Conservation (phyloP, 2,797 vertebrate species). For the Lophotriccus pileatus region DNA sequence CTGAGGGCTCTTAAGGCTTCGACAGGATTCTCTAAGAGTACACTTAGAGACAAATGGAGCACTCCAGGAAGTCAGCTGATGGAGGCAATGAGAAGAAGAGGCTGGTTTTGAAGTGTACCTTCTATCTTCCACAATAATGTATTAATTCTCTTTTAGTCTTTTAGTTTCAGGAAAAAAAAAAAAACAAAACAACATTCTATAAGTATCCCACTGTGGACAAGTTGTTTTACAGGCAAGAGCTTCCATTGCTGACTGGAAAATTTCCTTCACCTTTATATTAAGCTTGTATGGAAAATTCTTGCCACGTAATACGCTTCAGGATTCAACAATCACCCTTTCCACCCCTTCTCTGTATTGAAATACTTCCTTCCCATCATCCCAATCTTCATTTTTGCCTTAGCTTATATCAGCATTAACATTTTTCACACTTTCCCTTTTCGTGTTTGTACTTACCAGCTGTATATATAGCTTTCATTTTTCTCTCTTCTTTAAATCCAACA, state of each 20-base stretch:
- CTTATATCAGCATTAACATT: neutral
- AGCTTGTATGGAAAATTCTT: neutral
- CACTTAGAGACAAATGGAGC: slow-evolving; percentile 41
- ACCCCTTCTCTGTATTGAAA: neutral
- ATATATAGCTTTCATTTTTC: neutral
- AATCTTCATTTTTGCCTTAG: neutral
- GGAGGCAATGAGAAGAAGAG: neutral
- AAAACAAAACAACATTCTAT: fast-evolving
- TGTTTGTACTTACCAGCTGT: neutral
- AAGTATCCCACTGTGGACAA: neutral
- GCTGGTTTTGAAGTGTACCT: neutral
- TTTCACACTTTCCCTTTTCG: neutral
- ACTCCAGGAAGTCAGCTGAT: slow-evolving; percentile 51
- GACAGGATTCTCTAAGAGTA: neutral
- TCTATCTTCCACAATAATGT: neutral
- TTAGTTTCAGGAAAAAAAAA: neutral
- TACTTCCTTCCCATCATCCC: neutral
- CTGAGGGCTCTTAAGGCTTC: slow-evolving; percentile 46
- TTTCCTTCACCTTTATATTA: neutral
- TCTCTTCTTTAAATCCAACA: neutral
- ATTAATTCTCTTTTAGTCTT: neutral
- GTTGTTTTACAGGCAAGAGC: neutral
- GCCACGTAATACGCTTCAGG: neutral
- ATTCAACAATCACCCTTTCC: neutral
- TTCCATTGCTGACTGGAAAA: neutral